Evolutionary conservation across 1,140 invertebrate species (phyloP).

Genomic region (Brachionus plicatilis): DNA sequence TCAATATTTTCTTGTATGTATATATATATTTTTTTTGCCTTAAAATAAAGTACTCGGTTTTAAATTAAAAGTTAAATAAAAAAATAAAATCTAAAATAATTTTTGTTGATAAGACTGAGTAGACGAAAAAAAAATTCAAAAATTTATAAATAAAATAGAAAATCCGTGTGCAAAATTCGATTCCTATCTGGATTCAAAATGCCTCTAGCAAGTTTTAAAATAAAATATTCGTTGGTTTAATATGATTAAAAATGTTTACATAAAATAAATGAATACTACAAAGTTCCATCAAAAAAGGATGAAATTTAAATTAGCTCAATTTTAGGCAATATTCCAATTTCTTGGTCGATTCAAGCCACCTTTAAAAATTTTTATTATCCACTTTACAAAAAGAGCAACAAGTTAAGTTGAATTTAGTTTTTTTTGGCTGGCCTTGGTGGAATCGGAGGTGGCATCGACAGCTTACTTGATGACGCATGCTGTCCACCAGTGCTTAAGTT

Average conservation of each 20-base stretch:
- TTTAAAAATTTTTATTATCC: not conserved
- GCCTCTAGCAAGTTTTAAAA: not conserved
- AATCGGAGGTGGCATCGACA: not conserved
- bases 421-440: not conserved
- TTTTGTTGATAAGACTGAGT: not conserved
- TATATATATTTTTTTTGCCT: not conserved
- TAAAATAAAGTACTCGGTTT: not conserved
- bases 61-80: not conserved
- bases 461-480: not conserved
- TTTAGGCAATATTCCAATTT: not conserved
- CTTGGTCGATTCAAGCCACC: not conserved
- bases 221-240: not conserved
- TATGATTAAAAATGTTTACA: not conserved
- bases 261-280: not conserved
- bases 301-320: not conserved
- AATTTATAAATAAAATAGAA: not conserved
- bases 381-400: not conserved
- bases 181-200: not conserved
- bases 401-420: not conserved
- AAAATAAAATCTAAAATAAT: not conserved
- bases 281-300: not conserved
- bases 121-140: not conserved
- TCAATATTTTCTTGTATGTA: not conserved
- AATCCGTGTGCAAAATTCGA: not conserved
- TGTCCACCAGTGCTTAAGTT: not conserved